Percentiles rank a stretch among this genome's conserved stretches.
Evolutionary conservation across 2,888 invertebrate species (phyloP).

Genomic region (Drosophila tripunctata): DNA sequence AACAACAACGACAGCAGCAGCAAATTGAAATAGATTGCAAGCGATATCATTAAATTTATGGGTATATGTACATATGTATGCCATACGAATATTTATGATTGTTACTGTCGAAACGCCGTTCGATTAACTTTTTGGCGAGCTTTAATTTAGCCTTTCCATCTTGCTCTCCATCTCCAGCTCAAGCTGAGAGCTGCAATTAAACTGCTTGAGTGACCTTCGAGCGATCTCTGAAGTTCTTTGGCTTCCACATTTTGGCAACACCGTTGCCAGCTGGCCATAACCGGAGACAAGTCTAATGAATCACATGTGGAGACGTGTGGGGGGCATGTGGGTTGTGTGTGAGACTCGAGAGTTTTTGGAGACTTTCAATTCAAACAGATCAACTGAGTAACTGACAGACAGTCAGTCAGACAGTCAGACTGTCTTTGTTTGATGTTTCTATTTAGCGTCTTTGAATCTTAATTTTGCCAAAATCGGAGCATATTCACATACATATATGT

Average conservation of each 20-base stretch:
- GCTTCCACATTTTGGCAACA: conserved; percentile 9
- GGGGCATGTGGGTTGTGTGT: no score
- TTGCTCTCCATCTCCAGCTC: not conserved
- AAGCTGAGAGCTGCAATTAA: conserved; percentile 30
- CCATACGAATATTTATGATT: conserved; percentile 61
- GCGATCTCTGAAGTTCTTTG: conserved; percentile 41
- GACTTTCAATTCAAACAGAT: not conserved
- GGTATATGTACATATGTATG: no score
- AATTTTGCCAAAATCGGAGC: no score
- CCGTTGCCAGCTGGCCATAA: conserved; percentile 13
- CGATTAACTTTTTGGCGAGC: conserved; percentile 25
- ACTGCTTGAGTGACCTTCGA: conserved; percentile 57
- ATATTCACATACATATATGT: no score
- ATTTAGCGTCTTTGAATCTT: conserved; percentile 29
- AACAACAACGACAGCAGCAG: conserved; percentile 8
- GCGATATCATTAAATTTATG: conserved; percentile 68
- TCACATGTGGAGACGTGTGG: conserved; percentile 40
- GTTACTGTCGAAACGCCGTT: conserved; percentile 27
- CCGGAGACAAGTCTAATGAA: conserved; percentile 37
- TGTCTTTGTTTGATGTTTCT: conserved; percentile 18
- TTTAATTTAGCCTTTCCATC: conserved; percentile 40
- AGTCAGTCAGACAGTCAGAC: no score
- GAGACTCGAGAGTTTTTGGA: no score
- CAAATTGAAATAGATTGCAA: conserved; percentile 66
- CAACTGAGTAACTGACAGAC: no score